Evolutionary conservation across 2,113 vertebrate genomes (phyloP), one percentile per base, ranked within the genome.

Genomic region (Ibidorhyncha struthersii): DNA sequence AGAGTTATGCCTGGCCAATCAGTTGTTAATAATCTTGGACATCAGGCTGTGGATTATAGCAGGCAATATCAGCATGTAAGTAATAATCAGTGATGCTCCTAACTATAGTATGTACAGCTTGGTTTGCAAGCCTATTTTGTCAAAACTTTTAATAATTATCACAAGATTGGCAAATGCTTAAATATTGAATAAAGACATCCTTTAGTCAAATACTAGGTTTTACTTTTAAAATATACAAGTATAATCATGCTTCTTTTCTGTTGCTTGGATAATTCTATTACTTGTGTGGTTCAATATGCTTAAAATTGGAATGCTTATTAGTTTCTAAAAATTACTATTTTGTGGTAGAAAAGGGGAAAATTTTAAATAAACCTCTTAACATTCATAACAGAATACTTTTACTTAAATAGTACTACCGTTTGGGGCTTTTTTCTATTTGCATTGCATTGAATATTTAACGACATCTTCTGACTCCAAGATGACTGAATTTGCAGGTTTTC

Each of bases 1-100:
- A 77, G 71, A 81, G 30, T 59, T 93, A 19, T 49, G 47, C 96
- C 98, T 61, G 96, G 97, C 81, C 98, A 98, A 50, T 96, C 98
- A 69, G 93, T 97, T 55, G 94, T 97, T 95, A 52, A 79, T 43
- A 96, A 96, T 81, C 96, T 98, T 86, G 97, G 96, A 79, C 97
- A 98, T 43, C 98, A 98, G 87, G 94, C 94, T 95, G 73, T 53
- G 69, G 96, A 97, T 59, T 80, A 49, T 81, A 72, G 52, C 87
- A 52, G 74, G 56, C 94, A 97, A 1, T 55, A 65, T 91, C 94
- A 93, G 43, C 86, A 80, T 76, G 98, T 98, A 97, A 91, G 98
- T 97, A 79, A 89, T 77, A 91, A 62, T 55, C 70, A 83, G 18
- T 83, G 79, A 36, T 86, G 30, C 34, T 73, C 34, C 52, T 81